Base-by-base conservation (phyloP, 2,113 vertebrate genomes). In the Amphilophus citrinellus region DNA sequence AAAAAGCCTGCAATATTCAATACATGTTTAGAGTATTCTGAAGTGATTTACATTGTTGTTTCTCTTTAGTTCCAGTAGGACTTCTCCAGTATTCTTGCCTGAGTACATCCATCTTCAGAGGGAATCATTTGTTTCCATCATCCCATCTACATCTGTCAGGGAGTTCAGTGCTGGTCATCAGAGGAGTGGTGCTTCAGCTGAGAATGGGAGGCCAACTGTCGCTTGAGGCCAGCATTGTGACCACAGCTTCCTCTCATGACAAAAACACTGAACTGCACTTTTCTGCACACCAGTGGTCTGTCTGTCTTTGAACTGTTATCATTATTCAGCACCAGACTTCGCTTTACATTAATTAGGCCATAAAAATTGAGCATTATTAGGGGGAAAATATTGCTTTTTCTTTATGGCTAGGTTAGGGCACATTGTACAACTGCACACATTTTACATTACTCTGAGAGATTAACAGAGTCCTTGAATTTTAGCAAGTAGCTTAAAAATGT, bases 41-140 rank as follows among this genome's bases (percentile, higher is more conserved):
- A 57, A 58, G 13, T 61, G 7, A 77, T 61, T 73, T 80, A 17
- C 24, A 14, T 73, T 35, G 53, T 73, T 79, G 14, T 80, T 77
- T 79, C 27, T 88, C 32, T 82, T 50, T 82, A 96, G 93, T 39
- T 89, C 53, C 56, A 20, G 1, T 85, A 94, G 66, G 37, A 86
- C 11, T 87, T 13, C 6, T 7, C 22, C 66, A 24, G 17, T 18
- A 50, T 32, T 44, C 30, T 35, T 73, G 18, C 18, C 27, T 73
- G 27, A 79, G 6, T 47, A 27, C 39, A 79, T 0, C 32, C 35
- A 53, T 73, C 37, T 37, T 42, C 63, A 39, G 44, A 77, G 24
- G 79, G 30, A 75, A 68, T 86, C 11, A 32, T 88, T 22, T 15
- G 1, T 27, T 90, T 92, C 68, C 14, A 0, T 73, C 32, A 56